A percentile compares a stretch with the other conserved stretches of the same genome.
Conservation (phyloP, 2,113 vertebrate species). For the Ceyx melanurus region DNA sequence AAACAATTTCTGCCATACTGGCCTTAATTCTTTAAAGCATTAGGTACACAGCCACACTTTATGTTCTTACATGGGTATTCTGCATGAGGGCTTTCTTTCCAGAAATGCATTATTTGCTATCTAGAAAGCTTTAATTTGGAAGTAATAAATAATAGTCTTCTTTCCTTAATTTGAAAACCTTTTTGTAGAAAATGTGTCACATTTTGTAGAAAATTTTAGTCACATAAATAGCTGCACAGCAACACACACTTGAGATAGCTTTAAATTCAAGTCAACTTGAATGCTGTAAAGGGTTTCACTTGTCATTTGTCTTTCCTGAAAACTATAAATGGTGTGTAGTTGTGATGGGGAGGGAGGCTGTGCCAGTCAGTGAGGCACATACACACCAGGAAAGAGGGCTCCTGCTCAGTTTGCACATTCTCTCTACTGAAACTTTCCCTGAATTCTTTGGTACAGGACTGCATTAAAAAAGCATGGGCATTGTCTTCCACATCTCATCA, state of each 20-base stretch:
- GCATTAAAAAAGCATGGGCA: background rate
- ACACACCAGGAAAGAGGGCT: background rate
- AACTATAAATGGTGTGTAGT: background rate
- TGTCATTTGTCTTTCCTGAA: background rate
- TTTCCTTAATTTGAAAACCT: background rate
- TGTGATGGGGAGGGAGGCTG: background rate
- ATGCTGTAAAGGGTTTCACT: background rate
- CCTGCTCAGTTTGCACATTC: background rate
- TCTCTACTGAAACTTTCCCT: background rate
- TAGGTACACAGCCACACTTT: background rate
- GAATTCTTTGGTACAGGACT: background rate
- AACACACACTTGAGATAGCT: background rate
- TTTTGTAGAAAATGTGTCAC: background rate
- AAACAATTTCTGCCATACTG: slow-evolving; percentile 5
- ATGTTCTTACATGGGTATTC: background rate
- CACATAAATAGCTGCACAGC: background rate
- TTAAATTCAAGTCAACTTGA: background rate
- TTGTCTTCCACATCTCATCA: background rate
- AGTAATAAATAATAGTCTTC: background rate
- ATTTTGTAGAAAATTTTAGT: background rate
- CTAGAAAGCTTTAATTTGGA: background rate
- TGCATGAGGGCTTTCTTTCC: background rate
- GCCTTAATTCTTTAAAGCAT: background rate
- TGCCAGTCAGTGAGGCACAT: background rate
- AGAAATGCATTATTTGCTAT: background rate